These are phyloP conservation scores for Corydoras sp. DNA, from an alignment of 2,113 vertebrate genomes.

Conservation along the genomic window DNA sequence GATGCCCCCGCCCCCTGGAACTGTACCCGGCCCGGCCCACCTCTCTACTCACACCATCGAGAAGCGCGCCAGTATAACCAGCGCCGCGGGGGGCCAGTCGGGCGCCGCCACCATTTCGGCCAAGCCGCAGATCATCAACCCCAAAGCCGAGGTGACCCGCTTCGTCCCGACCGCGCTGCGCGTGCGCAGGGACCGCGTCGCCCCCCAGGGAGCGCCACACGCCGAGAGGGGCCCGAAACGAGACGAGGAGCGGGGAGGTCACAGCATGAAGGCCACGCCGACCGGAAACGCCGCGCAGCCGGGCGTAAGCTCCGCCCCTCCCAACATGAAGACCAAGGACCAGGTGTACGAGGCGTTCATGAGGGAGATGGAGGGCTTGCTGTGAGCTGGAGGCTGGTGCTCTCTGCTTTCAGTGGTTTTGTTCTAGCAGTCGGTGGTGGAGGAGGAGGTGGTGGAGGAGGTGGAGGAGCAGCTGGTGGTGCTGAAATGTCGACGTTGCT, in stretches of 20 bases:
- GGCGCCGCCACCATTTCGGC: conserved; percentile 87
- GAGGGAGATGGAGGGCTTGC: conserved; percentile 97
- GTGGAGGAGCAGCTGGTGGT: not conserved
- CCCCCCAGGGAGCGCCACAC: conserved; percentile 30
- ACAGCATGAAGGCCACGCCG: conserved; percentile 58
- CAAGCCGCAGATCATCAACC: conserved; percentile 97
- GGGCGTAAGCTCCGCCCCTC: conserved; percentile 60
- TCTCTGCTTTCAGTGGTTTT: no score
- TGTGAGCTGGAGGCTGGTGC: conserved; percentile 52
- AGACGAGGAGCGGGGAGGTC: conserved; percentile 68
- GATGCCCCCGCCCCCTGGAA: conserved; percentile 70
- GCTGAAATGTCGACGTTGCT: no score
- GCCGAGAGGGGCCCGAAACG: conserved; percentile 50
- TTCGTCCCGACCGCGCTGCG: conserved; percentile 92
- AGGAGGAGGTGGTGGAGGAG: not conserved
- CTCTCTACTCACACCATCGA: conserved; percentile 67
- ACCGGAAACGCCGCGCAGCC: conserved; percentile 61
- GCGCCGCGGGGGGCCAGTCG: conserved; percentile 44
- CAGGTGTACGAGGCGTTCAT: conserved; percentile 98
- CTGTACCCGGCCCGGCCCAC: conserved; percentile 48
- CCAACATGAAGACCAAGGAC: conserved; percentile 94
- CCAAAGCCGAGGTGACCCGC: conserved; percentile 92
- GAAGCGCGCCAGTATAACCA: conserved; percentile 68
- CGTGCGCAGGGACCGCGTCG: conserved; percentile 81
- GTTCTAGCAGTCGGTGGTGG: no score